phyloP scores from a whole-genome alignment of 2,113 vertebrate genomes.

The Periophthalmus modestus region DNA sequence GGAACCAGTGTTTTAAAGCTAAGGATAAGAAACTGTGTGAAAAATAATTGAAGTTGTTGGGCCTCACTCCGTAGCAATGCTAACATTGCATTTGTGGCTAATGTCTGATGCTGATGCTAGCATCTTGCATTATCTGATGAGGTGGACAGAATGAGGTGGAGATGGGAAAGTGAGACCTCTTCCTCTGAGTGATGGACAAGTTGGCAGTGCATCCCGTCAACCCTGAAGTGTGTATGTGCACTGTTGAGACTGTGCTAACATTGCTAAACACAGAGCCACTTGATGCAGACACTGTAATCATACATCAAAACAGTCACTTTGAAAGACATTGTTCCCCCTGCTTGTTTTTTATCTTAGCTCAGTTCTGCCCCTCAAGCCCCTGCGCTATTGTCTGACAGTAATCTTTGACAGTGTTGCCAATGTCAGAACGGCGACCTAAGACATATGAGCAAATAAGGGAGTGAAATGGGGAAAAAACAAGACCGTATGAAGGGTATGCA shows the following conservation, averaged over 20 bases:
- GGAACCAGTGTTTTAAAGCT: neutral
- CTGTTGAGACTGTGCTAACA: neutral
- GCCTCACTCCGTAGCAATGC: neutral
- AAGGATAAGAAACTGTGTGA: neutral
- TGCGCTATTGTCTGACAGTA: conserved; percentile 30
- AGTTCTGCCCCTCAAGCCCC: neutral
- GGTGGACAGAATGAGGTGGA: neutral
- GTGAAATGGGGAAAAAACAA: conserved; percentile 29
- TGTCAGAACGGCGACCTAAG: conserved; percentile 44
- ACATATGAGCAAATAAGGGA: conserved; percentile 45
- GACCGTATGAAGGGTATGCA: conserved; percentile 23
- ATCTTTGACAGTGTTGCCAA: conserved; percentile 48
- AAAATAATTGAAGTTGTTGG: neutral
- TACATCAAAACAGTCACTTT: conserved; percentile 18
- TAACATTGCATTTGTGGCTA: neutral
- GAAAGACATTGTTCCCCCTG: conserved; percentile 19
- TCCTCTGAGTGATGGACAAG: conserved; percentile 2
- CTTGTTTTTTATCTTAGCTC: conserved; percentile 26
- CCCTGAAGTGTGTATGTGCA: neutral
- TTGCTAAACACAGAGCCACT: neutral
- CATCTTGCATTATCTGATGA: conserved; percentile 1
- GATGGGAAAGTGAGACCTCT: neutral
- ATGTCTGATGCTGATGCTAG: conserved; percentile 1
- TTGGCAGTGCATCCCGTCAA: neutral
- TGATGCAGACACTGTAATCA: conserved; percentile 26